Percentiles rank a stretch among this genome's conserved stretches.
Evolutionary conservation across 2,797 vertebrate genomes (phyloP).

Genomic region (Rhinatrema bivittatum): DNA sequence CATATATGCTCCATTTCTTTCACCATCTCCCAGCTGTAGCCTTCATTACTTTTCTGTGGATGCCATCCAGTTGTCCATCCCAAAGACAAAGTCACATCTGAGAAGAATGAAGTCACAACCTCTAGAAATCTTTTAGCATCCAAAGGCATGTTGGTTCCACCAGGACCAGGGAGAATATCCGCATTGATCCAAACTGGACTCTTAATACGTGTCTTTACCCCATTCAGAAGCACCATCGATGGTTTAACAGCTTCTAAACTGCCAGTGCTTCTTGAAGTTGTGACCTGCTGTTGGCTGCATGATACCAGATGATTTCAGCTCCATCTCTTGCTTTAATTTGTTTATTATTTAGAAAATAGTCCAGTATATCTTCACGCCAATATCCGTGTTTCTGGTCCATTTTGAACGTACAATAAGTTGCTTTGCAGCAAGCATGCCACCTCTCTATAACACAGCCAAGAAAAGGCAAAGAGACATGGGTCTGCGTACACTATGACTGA

Average conservation of each 20-base stretch:
- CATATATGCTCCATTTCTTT: constrained; percentile 72
- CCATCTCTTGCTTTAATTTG: constrained; percentile 55
- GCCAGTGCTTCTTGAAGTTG: constrained; percentile 54
- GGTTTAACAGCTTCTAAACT: constrained; percentile 67
- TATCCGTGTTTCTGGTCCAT: no score
- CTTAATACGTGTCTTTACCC: constrained; percentile 23
- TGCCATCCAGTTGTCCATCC: constrained; percentile 78
- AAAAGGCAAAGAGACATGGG: no score
- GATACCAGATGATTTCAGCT: constrained; percentile 69
- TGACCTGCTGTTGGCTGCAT: constrained; percentile 71
- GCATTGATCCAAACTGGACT: constrained; percentile 83
- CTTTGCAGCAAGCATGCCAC: no score
- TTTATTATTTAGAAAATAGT: constrained; percentile 55
- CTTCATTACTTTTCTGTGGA: constrained; percentile 55
- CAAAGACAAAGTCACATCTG: constrained; percentile 68
- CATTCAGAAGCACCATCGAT: constrained; percentile 63
- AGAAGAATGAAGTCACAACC: constrained; percentile 43
- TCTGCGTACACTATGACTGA: no score
- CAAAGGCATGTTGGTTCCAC: constrained; percentile 54
- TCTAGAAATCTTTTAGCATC: constrained; percentile 48
- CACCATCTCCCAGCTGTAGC: constrained; percentile 82
- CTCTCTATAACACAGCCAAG: no score
- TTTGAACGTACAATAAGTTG: no score
- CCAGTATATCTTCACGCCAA: constrained; percentile 54
- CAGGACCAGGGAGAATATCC: constrained; percentile 76